These are phyloP conservation scores for Frankliniella fusca DNA, from an alignment of 2,888 invertebrate genomes.

Conservation along the genomic window DNA sequence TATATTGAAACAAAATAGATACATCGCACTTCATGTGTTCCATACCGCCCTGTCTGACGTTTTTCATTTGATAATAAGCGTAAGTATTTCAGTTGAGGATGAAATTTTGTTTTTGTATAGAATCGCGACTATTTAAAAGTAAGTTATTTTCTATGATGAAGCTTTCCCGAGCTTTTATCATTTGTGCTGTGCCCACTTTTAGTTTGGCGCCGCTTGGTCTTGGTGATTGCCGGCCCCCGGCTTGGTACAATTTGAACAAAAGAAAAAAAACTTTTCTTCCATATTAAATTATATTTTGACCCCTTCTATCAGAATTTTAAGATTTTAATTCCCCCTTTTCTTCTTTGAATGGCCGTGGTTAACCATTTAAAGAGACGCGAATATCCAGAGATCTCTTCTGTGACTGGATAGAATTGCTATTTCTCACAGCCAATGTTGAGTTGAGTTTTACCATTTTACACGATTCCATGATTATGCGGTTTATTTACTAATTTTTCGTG, in stretches of 20 bases:
- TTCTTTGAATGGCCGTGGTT: background rate
- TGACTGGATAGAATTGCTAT: too few species aligned
- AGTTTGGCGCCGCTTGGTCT: background rate
- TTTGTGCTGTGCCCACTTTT: background rate
- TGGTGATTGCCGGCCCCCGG: background rate
- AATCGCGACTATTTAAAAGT: background rate
- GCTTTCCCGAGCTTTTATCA: background rate
- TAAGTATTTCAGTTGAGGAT: background rate
- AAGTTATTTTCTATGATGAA: background rate
- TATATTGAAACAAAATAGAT: background rate
- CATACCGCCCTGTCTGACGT: background rate
- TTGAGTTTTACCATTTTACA: background rate
- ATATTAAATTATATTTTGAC: background rate
- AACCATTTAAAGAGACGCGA: background rate
- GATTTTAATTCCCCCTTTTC: background rate
- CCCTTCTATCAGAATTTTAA: background rate
- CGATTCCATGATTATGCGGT: background rate
- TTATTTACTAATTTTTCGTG: background rate
- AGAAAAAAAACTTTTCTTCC: background rate
- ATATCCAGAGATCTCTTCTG: too few species aligned
- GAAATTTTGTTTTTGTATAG: background rate
- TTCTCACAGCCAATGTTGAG: background rate
- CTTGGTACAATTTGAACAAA: background rate
- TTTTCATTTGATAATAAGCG: background rate
- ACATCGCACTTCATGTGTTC: background rate